Percentiles rank a stretch among this genome's conserved stretches.
Conservation (phyloP, 2,113 vertebrate genomes). For the Leptocoma aspasia region DNA sequence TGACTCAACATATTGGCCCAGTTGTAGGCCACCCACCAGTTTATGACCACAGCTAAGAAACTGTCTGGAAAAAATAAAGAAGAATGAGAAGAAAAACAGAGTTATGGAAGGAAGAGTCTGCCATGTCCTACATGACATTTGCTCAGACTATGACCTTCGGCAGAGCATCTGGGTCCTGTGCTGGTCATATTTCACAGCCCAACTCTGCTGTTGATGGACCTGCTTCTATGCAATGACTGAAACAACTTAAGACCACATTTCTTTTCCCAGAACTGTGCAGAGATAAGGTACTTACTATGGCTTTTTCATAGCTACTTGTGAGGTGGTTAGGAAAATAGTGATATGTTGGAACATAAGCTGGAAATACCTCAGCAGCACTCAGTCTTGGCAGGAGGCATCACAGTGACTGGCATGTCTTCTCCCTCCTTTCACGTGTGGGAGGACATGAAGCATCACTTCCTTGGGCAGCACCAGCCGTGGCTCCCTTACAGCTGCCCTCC, state of each 20-base stretch:
- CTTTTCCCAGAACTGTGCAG: not conserved
- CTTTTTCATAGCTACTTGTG: not conserved
- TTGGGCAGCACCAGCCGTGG: accelerated
- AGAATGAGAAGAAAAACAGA: not conserved
- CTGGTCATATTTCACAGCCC: not conserved
- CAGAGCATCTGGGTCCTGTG: not conserved
- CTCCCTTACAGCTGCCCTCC: accelerated
- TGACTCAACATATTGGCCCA: not conserved
- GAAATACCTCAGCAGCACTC: not conserved
- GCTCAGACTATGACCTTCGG: accelerated
- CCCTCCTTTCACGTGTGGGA: accelerated
- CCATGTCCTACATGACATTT: not conserved
- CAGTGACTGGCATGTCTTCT: not conserved
- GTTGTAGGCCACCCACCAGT: not conserved
- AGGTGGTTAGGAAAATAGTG: not conserved
- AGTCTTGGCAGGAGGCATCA: not conserved
- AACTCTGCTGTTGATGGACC: not conserved
- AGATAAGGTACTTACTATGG: not conserved
- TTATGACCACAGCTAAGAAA: not conserved
- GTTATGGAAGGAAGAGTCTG: not conserved
- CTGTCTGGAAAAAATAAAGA: not conserved
- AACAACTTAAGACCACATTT: not conserved
- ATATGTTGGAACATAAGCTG: not conserved
- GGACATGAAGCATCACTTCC: not conserved
- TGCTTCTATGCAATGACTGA: not conserved